phyloP scores from a whole-genome alignment of 2,797 vertebrate species.

The Urocyon cinereoargenteus region DNA sequence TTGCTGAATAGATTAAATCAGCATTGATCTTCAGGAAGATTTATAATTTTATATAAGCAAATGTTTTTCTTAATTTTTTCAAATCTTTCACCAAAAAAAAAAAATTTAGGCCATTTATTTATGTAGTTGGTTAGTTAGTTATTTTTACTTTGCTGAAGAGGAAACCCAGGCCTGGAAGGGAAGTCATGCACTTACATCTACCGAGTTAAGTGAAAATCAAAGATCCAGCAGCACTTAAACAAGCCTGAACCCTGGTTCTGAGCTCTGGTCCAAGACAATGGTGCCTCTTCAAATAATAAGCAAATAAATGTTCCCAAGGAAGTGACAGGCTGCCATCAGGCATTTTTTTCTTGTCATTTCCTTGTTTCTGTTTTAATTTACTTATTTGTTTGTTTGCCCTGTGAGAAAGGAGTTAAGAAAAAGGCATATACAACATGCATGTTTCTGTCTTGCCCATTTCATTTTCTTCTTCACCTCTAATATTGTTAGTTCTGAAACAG shows the following conservation, averaged over 20 bases:
- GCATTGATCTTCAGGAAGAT: background rate
- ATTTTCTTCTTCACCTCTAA: background rate
- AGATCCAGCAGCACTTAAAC: background rate
- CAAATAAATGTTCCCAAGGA: constrained; percentile 65
- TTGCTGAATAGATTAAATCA: constrained; percentile 29
- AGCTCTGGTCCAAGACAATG: background rate
- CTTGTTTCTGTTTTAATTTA: constrained; percentile 68
- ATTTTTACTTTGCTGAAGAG: constrained; percentile 1
- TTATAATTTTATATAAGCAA: background rate
- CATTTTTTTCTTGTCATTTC: constrained; percentile 50
- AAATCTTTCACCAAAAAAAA: constrained; percentile 4
- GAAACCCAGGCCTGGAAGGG: background rate
- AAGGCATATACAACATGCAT: background rate
- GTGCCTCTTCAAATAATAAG: constrained; percentile 40
- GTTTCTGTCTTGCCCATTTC: constrained; percentile 20
- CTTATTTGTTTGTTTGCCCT: constrained; percentile 60
- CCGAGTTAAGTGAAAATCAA: constrained; percentile 23
- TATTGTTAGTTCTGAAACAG: constrained; percentile 44
- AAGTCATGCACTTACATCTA: constrained; percentile 11
- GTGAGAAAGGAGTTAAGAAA: constrained; percentile 39
- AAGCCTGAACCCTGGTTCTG: background rate
- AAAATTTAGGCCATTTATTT: constrained; percentile 21
- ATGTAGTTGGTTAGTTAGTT: background rate
- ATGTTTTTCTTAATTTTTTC: background rate
- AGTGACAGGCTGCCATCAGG: constrained; percentile 36